Conservation (phyloP, 92 coral and sea anemone genomes). For the Paramuricea clavata region DNA sequence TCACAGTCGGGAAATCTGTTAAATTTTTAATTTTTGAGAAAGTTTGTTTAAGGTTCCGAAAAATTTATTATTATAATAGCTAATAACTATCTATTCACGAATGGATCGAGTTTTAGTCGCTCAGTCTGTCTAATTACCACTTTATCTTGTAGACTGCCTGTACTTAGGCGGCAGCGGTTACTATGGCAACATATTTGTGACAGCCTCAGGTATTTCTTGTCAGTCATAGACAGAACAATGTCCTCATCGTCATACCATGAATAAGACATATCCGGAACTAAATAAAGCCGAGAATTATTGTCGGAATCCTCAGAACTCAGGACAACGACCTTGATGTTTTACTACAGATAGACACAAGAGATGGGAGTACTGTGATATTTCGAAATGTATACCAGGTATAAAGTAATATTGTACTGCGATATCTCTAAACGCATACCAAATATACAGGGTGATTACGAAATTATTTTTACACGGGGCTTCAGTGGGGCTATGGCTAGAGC, state of each 20-base stretch:
- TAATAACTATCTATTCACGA: too few relatives aligned
- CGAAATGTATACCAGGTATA: slow-evolving; percentile 56
- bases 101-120: too few relatives aligned
- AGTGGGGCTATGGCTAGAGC: too few relatives aligned
- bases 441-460: too few relatives aligned
- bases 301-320: slow-evolving; percentile 80
- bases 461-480: too few relatives aligned
- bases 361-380: slow-evolving; percentile 81
- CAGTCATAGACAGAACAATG: slow-evolving; percentile 89
- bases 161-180: slow-evolving; percentile 74
- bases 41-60: too few relatives aligned
- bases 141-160: slow-evolving; percentile 64
- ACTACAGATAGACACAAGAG: slow-evolving; percentile 62
- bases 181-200: slow-evolving; percentile 69
- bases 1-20: too few relatives aligned
- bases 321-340: slow-evolving; percentile 85
- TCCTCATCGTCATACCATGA: slow-evolving; percentile 79
- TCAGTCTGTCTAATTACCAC: too few relatives aligned
- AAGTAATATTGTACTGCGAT: too few relatives aligned
- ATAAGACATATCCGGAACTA: slow-evolving; percentile 65
- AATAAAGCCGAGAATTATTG: slow-evolving; percentile 73
- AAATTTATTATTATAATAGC: too few relatives aligned
- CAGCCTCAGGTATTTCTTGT: slow-evolving; percentile 74
- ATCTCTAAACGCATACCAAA: too few relatives aligned
- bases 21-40: too few relatives aligned